Conservation (phyloP, 2,888 invertebrate species). For the Seira sanloemensis region DNA sequence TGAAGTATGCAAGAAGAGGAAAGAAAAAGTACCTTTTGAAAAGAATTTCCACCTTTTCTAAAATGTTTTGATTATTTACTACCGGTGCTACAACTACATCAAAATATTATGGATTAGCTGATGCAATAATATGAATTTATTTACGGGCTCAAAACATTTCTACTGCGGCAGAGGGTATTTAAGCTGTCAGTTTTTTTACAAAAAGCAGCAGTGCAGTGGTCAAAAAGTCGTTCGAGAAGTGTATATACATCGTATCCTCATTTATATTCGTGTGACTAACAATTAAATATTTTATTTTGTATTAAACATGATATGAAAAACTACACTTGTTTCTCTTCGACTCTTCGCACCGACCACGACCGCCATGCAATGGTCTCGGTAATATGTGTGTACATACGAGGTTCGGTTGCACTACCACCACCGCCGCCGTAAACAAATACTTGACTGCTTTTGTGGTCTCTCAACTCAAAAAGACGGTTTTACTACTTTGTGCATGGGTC, state of each 20-base stretch:
- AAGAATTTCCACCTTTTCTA: background rate
- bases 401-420: constrained; percentile 34
- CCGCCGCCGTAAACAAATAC: background rate
- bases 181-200: no score
- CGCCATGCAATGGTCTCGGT: no score
- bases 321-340: constrained; percentile 55
- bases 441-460: background rate
- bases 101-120: no score
- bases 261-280: no score
- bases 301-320: constrained; percentile 35
- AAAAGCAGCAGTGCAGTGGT: no score
- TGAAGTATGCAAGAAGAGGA: background rate
- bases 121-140: background rate
- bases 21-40: background rate
- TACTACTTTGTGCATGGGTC: background rate
- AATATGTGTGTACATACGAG: background rate
- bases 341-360: constrained; percentile 8
- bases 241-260: constrained; percentile 24
- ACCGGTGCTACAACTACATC: no score
- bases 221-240: no score
- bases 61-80: constrained; percentile 6
- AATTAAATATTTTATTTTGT: constrained; percentile 7
- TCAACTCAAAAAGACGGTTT: background rate
- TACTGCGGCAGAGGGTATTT: no score
- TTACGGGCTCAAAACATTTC: background rate